A percentile compares a stretch with the other conserved stretches of the same genome.
Conservation (phyloP, 2,888 invertebrate species). For the Conops quadrifasciatus region DNA sequence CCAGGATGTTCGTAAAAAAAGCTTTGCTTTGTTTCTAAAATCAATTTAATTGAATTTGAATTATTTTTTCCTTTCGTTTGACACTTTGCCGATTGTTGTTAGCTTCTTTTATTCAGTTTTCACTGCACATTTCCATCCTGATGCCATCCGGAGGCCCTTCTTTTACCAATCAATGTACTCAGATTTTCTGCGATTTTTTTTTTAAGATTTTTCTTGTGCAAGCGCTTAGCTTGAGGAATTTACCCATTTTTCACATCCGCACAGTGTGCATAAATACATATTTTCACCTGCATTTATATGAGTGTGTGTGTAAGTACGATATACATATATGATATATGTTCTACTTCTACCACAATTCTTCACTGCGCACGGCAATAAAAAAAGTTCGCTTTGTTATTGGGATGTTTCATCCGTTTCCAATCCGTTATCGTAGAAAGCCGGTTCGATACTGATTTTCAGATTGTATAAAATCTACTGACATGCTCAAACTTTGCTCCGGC, state of each 20-base stretch:
- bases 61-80: conserved; percentile 13
- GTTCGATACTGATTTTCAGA: conserved; percentile 62
- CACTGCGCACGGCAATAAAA: conserved; percentile 15
- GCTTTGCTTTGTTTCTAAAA: conserved; percentile 22
- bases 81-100: conserved; percentile 8
- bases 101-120: too few relatives aligned
- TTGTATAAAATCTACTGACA: conserved; percentile 14
- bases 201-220: conserved; percentile 25
- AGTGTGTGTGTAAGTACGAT: background rate
- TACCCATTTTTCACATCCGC: conserved; percentile 1
- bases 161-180: background rate
- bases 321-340: background rate
- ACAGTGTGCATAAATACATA: background rate
- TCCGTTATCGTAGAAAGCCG: conserved; percentile 64
- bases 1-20: background rate
- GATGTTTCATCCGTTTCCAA: conserved; percentile 50
- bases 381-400: background rate
- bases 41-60: conserved; percentile 12
- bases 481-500: background rate
- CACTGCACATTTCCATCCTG: too few relatives aligned
- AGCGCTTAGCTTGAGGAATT: conserved; percentile 20
- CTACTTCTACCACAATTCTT: conserved; percentile 20
- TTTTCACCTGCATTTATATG: conserved; percentile 4
- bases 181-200: conserved; percentile 3
- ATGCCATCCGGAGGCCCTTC: too few relatives aligned